phyloP scores from a whole-genome alignment of 2,797 vertebrate species.

The Anguilla pacifica region DNA sequence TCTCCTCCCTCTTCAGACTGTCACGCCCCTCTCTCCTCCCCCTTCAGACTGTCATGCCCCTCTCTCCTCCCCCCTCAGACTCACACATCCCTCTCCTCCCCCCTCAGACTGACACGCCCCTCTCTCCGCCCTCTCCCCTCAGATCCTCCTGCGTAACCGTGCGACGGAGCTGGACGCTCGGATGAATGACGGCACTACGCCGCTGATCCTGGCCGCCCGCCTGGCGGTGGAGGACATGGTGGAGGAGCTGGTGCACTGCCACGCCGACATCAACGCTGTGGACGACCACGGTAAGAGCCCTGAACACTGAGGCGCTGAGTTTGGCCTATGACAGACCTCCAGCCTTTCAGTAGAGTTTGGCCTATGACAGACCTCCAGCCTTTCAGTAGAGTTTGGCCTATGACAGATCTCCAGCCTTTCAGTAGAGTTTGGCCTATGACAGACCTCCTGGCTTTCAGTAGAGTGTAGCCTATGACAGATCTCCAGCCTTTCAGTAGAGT shows the following conservation, averaged over 20 bases:
- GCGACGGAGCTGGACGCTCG: conserved; percentile 89
- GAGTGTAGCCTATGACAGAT: too few relatives aligned
- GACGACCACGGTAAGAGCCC: conserved; percentile 84
- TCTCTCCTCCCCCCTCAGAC: not conserved
- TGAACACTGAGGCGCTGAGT: not conserved
- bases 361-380: too few relatives aligned
- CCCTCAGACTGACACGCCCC: not conserved
- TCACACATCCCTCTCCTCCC: not conserved
- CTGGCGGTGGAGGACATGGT: conserved; percentile 94
- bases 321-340: too few relatives aligned
- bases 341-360: not conserved
- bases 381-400: not conserved
- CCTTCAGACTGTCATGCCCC: too few relatives aligned
- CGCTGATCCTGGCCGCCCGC: conserved; percentile 87
- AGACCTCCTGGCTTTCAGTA: not conserved
- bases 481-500: too few relatives aligned
- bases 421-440: too few relatives aligned
- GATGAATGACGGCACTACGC: conserved; percentile 93
- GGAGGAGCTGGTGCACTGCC: conserved; percentile 91
- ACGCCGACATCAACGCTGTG: conserved; percentile 91
- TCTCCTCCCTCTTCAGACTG: not conserved
- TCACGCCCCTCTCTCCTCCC: too few relatives aligned
- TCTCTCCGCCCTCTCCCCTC: not conserved
- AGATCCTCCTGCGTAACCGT: conserved; percentile 94
- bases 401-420: not conserved